Conservation (phyloP, 1,140 invertebrate genomes). For the Caenorhabditis remanei region DNA sequence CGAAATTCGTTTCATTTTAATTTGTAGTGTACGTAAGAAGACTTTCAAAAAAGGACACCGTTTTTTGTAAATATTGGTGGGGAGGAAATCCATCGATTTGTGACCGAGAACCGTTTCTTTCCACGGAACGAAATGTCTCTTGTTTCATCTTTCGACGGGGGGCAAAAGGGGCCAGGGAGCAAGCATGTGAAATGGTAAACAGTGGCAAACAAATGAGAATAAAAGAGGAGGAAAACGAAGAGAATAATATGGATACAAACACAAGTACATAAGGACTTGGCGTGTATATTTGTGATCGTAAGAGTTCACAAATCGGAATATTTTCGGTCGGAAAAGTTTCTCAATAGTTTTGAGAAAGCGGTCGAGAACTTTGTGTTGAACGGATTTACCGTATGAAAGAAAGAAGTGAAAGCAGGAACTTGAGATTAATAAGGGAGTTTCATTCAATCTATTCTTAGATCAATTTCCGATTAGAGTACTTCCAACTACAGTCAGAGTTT, state of each 20-base stretch:
- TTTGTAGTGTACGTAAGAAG: not conserved
- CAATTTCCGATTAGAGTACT: no score
- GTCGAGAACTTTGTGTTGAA: conserved; percentile 25
- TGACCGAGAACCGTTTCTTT: conserved; percentile 1
- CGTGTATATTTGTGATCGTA: conserved; percentile 35
- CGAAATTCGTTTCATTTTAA: not conserved
- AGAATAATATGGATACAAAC: conserved; percentile 37
- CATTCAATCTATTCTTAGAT: no score
- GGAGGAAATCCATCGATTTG: not conserved
- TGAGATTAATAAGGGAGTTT: not conserved
- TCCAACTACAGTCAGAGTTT: no score
- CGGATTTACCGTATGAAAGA: not conserved
- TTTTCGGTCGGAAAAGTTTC: not conserved
- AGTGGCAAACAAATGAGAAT: conserved; percentile 22
- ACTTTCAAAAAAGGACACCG: not conserved
- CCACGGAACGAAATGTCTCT: not conserved
- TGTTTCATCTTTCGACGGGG: not conserved
- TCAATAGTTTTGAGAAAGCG: conserved; percentile 1
- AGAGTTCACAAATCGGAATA: conserved; percentile 47
- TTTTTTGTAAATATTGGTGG: conserved; percentile 11
- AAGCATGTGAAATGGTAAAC: conserved; percentile 44
- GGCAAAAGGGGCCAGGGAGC: not conserved
- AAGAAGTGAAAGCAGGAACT: not conserved
- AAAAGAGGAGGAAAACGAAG: conserved; percentile 4
- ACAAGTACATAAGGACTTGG: conserved; percentile 42